phyloP scores from a whole-genome alignment of 2,113 vertebrate genomes.

The Cyprinodon tularosa region DNA sequence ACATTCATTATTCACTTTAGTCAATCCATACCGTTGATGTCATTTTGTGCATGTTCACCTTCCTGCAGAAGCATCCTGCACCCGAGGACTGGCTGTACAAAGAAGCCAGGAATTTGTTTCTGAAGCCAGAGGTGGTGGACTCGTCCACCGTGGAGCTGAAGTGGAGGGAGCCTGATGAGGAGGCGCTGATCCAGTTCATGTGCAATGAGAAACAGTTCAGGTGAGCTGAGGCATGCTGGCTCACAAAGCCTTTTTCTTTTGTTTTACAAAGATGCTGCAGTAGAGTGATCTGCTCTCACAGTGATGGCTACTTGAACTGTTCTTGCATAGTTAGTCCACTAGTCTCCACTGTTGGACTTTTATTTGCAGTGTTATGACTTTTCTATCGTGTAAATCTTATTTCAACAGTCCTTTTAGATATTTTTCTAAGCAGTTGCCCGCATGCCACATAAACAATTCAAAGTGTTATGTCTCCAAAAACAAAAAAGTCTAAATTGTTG shows the following conservation, averaged over 20 bases:
- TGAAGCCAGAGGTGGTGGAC: slow-evolving; percentile 90
- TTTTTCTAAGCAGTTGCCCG: neutral
- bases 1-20: neutral
- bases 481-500: too few species aligned
- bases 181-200: slow-evolving; percentile 88
- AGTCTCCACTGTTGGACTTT: neutral
- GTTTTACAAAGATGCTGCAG: neutral
- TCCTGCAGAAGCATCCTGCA: slow-evolving; percentile 84
- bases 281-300: neutral
- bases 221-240: slow-evolving; percentile 23
- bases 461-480: neutral
- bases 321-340: slow-evolving; percentile 19
- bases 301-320: neutral
- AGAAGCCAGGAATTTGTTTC: slow-evolving; percentile 90
- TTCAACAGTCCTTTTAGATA: neutral
- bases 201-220: slow-evolving; percentile 94
- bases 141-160: slow-evolving; percentile 84
- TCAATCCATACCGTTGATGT: neutral
- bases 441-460: neutral
- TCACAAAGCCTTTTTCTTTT: neutral
- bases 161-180: slow-evolving; percentile 90
- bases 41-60: neutral
- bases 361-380: neutral
- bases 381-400: neutral
- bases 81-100: slow-evolving; percentile 93